Percentiles rank a stretch among this genome's conserved stretches.
Evolutionary conservation across 2,888 invertebrate genomes (phyloP).

Genomic region (Ischnura elegans): DNA sequence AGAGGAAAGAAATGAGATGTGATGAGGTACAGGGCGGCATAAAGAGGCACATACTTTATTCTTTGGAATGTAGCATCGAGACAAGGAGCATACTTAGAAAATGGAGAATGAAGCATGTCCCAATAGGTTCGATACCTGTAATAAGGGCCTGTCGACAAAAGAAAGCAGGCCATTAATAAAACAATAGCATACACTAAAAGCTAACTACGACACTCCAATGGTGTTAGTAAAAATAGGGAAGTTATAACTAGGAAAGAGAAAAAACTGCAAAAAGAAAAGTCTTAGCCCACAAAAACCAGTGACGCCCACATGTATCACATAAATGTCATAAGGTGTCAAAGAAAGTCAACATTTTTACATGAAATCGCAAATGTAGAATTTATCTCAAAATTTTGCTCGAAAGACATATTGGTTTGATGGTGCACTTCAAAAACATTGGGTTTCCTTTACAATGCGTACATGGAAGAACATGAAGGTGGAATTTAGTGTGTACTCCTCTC

Average conservation of each 20-base stretch:
- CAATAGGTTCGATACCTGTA: conserved; percentile 93
- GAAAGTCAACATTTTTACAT: neutral
- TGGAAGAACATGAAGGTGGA: too few species aligned
- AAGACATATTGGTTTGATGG: neutral
- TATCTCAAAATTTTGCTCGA: neutral
- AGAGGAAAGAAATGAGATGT: conserved; percentile 86
- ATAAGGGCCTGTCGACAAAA: conserved; percentile 88
- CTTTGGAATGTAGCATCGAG: conserved; percentile 83
- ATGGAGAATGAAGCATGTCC: conserved; percentile 87
- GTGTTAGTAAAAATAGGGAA: neutral
- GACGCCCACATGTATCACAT: neutral
- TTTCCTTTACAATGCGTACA: too few species aligned
- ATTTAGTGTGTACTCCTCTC: too few species aligned
- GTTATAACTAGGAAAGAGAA: neutral
- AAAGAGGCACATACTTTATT: conserved; percentile 84
- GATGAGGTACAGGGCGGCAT: conserved; percentile 84
- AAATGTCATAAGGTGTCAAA: neutral
- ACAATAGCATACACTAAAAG: neutral
- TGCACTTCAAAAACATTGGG: too few species aligned
- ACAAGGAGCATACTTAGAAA: conserved; percentile 83
- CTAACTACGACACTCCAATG: neutral
- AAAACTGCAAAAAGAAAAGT: neutral
- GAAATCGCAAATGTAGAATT: neutral
- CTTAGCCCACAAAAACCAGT: neutral
- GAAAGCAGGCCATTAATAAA: conserved; percentile 57